phyloP scores from a whole-genome alignment of 2,797 vertebrate species.

The Fundulus diaphanus region DNA sequence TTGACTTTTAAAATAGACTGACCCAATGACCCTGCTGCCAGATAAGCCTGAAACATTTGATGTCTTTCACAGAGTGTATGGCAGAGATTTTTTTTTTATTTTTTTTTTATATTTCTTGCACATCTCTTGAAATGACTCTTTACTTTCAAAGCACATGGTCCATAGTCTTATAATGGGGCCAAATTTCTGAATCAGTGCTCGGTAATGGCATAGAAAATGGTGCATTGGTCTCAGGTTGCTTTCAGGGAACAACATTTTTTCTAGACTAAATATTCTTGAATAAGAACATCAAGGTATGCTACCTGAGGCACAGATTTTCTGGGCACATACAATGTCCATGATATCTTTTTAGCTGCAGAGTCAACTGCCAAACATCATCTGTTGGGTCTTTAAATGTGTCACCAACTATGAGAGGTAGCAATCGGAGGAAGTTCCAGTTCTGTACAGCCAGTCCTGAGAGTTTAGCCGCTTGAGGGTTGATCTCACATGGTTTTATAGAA shows the following conservation, averaged over 20 bases:
- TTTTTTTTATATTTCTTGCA: too few relatives aligned
- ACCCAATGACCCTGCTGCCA: too few relatives aligned
- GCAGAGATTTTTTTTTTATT: too few relatives aligned
- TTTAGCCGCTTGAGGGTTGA: neutral
- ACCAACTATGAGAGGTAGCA: neutral
- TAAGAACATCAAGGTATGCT: neutral
- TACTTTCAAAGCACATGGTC: too few relatives aligned
- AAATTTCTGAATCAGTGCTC: neutral
- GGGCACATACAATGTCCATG: neutral
- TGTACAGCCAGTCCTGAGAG: neutral
- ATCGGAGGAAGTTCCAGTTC: neutral
- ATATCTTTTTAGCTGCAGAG: neutral
- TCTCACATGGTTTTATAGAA: too few relatives aligned
- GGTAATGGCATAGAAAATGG: neutral
- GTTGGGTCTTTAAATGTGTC: neutral
- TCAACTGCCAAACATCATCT: neutral
- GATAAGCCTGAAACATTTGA: too few relatives aligned
- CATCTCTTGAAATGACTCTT: too few relatives aligned
- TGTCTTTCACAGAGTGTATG: too few relatives aligned
- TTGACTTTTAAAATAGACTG: too few relatives aligned
- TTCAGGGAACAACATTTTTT: neutral
- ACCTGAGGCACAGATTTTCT: neutral
- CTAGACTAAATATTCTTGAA: neutral
- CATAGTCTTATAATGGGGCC: neutral
- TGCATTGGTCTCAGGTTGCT: neutral